Evolutionary conservation across 2,888 invertebrate genomes (phyloP), one percentile per base, ranked within the genome.

Genomic region (Phyllotreta cruciferae): DNA sequence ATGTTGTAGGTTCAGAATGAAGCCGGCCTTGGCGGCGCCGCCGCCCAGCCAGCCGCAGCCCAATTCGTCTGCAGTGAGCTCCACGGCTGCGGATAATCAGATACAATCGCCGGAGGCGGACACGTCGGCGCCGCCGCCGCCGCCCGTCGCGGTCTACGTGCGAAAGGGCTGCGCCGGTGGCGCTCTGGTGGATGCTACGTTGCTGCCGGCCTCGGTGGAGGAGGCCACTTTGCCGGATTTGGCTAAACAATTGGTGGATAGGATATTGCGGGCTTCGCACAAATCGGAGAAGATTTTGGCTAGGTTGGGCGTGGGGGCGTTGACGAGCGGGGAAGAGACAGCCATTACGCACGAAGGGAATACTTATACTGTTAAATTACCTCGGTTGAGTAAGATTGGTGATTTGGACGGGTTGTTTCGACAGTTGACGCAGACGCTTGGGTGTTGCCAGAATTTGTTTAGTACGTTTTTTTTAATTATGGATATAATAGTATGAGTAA

Each of bases 371-470:
- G 84, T 87, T 3, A 86, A 87, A 78, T 81, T 87, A 63, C 87
- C 87, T 10, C 78, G 74, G 49, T 60, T 84, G 54, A 82, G 66
- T 5, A 79, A 79, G 66, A 64, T 74, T 3, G 71, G 72, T 13
- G 82, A 82, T 64, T 77, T 87, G 49, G 84, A 84, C 61, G 81
- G 81, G 65, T 85, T 85, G 78, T 81, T 87, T 66, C 83, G 84
- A 68, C 78, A 79, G 41, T 73, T 87, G 0, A 83, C 84, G 65
- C 79, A 80, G 66, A 83, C 84, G 9, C 77, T 87, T 2, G 86
- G 85, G 4, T 85, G 84, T 70, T 87, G 87, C 74, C 79, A 82
- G 34, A 85, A 85, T 34, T 81, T 87, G 78, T 85, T 87, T 67
- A 83, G 85, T 75, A 78, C 77, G 77, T 63, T 49, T 55, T 47